phyloP scores from a whole-genome alignment of 1,140 invertebrate genomes.

The Armadillidium nasatum region DNA sequence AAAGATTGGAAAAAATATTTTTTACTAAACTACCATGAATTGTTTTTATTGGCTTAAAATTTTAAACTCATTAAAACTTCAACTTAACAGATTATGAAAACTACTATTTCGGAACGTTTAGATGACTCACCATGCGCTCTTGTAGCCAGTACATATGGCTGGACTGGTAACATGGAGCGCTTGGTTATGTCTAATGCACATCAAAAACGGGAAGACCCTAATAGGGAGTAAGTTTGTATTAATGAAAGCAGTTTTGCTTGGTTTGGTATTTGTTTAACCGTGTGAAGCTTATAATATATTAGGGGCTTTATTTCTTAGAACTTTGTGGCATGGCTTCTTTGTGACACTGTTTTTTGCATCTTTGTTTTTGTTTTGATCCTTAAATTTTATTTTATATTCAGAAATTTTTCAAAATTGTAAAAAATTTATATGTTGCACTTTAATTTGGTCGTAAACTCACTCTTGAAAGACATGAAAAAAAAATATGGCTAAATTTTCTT shows the following conservation, averaged over 20 bases:
- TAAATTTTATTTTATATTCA: too few species aligned
- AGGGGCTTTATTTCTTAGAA: neutral
- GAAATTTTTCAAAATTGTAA: too few species aligned
- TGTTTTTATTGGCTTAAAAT: too few species aligned
- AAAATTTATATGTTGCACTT: too few species aligned
- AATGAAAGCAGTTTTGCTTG: constrained; percentile 31
- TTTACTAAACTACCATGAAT: too few species aligned
- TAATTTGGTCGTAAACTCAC: too few species aligned
- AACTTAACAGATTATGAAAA: constrained; percentile 63
- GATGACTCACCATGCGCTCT: constrained; percentile 90
- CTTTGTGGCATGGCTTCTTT: neutral
- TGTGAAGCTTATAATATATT: too few species aligned
- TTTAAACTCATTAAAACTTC: too few species aligned
- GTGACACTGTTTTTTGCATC: neutral
- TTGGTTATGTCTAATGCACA: constrained; percentile 94
- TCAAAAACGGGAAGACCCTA: constrained; percentile 89
- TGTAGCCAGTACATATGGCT: constrained; percentile 69
- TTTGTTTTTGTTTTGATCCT: neutral
- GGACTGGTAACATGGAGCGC: constrained; percentile 99
- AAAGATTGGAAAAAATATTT: too few species aligned
- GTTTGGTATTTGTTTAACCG: neutral
- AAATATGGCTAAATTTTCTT: too few species aligned
- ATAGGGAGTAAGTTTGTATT: constrained; percentile 49
- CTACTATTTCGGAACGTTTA: constrained; percentile 81
- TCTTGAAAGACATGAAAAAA: too few species aligned